Evolutionary conservation across 2,888 invertebrate genomes (phyloP).

Genomic region (Endomychus coccineus): DNA sequence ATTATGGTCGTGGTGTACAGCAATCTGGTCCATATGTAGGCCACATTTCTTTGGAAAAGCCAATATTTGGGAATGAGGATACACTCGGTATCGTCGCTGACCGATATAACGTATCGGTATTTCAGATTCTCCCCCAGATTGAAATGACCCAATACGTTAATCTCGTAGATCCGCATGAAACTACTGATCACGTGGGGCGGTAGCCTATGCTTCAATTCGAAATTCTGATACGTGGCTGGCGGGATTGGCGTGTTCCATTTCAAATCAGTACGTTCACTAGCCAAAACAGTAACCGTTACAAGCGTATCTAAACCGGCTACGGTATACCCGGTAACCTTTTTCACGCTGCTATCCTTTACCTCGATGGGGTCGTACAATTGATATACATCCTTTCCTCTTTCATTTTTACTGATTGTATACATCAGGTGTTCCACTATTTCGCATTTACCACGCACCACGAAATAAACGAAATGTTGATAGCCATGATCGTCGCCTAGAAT

Average conservation of each 20-base stretch:
- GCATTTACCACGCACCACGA: slow-evolving; percentile 53
- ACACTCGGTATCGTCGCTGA: slow-evolving; percentile 56
- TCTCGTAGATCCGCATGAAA: slow-evolving; percentile 7
- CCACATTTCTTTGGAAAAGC: slow-evolving; percentile 57
- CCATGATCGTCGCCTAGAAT: slow-evolving; percentile 50
- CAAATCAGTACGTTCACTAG: no score
- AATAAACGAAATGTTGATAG: slow-evolving; percentile 42
- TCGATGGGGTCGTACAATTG: slow-evolving; percentile 8
- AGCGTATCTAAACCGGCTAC: background rate
- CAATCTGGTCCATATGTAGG: slow-evolving; percentile 56
- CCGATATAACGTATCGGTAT: slow-evolving; percentile 61
- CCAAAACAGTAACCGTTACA: background rate
- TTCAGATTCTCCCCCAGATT: slow-evolving; percentile 60
- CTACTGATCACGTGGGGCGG: slow-evolving; percentile 2
- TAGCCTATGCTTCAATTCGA: slow-evolving; percentile 7
- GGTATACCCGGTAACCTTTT: background rate
- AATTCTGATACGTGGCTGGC: slow-evolving; percentile 3
- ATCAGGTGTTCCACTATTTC: slow-evolving; percentile 50
- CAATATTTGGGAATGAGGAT: slow-evolving; percentile 61
- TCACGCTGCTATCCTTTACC: slow-evolving; percentile 2
- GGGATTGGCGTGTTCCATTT: slow-evolving; percentile 5
- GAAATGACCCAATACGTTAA: slow-evolving; percentile 54
- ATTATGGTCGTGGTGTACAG: slow-evolving; percentile 52
- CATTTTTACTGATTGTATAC: slow-evolving; percentile 1
- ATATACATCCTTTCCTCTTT: slow-evolving; percentile 2